Conservation (phyloP, 2,888 invertebrate species). For the Clistopyga incitator region DNA sequence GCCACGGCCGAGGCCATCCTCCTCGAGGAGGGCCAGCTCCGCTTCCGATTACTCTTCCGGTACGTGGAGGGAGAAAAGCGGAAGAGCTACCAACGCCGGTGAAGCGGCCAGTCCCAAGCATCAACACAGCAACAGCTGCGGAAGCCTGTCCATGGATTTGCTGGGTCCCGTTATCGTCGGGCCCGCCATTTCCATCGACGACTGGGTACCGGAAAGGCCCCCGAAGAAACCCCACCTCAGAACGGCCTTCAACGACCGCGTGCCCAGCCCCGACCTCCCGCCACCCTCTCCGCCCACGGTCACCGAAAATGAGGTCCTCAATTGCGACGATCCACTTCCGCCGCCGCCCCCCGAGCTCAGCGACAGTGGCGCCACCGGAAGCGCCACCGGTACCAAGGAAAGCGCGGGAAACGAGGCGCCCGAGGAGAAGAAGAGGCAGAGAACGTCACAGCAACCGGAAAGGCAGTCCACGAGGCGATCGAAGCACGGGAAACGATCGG, state of each 20-base stretch:
- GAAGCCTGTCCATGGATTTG: slow-evolving; percentile 86
- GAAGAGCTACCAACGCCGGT: slow-evolving; percentile 65
- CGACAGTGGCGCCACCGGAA: slow-evolving; percentile 50
- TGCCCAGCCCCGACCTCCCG: slow-evolving; percentile 87
- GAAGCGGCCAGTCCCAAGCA: slow-evolving; percentile 83
- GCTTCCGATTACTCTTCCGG: slow-evolving; percentile 89
- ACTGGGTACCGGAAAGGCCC: slow-evolving; percentile 91
- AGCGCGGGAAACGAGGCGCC: not conserved
- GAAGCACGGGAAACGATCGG: slow-evolving; percentile 74
- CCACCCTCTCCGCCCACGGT: slow-evolving; percentile 88
- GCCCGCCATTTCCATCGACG: slow-evolving; percentile 88
- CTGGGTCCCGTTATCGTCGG: slow-evolving; percentile 88
- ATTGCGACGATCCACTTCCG: slow-evolving; percentile 88
- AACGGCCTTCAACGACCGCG: slow-evolving; percentile 84
- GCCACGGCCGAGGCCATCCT: slow-evolving; percentile 84
- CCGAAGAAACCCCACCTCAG: slow-evolving; percentile 91
- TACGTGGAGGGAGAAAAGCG: slow-evolving; percentile 83
- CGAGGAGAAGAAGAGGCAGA: slow-evolving; percentile 75
- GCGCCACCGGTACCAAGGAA: slow-evolving; percentile 78
- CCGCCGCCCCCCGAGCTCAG: slow-evolving; percentile 87
- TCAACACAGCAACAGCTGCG: slow-evolving; percentile 87
- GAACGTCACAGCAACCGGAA: slow-evolving; percentile 71
- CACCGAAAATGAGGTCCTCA: slow-evolving; percentile 86
- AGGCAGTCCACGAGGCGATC: slow-evolving; percentile 78
- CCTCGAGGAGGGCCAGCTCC: slow-evolving; percentile 88